Evolutionary conservation across 2,888 invertebrate species (phyloP).

Genomic region (Omphaloscelis lunosa): DNA sequence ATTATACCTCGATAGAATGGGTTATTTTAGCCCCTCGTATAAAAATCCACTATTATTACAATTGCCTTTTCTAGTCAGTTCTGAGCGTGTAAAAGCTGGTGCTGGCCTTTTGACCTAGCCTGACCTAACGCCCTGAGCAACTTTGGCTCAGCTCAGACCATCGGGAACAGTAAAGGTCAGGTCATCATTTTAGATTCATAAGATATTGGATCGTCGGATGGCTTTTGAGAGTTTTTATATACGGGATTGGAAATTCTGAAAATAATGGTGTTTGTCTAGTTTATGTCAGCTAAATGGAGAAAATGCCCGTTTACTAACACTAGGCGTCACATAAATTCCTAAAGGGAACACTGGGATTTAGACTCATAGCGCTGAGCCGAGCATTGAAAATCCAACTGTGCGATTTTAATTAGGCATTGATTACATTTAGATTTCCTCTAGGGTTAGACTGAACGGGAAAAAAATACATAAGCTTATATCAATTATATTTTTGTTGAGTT

Average conservation of each 20-base stretch:
- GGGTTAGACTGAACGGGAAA: too few species aligned
- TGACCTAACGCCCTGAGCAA: slow-evolving; percentile 48
- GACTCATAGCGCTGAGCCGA: background rate
- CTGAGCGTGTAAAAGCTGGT: slow-evolving; percentile 41
- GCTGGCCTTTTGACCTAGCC: slow-evolving; percentile 52
- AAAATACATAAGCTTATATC: too few species aligned
- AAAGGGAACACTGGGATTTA: background rate
- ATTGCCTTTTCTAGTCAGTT: slow-evolving; percentile 33
- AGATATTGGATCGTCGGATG: slow-evolving; percentile 2
- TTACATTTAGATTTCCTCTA: too few species aligned
- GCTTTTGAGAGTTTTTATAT: background rate
- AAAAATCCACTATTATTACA: too few species aligned
- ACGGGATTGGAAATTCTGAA: background rate
- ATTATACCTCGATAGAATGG: too few species aligned
- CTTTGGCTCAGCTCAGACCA: slow-evolving; percentile 36
- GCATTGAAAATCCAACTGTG: too few species aligned
- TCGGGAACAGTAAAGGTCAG: slow-evolving; percentile 44
- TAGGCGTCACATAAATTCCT: background rate
- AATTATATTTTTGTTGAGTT: background rate
- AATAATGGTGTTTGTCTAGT: background rate
- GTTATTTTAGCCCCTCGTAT: too few species aligned
- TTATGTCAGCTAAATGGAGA: background rate
- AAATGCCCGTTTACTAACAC: background rate
- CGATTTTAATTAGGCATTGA: too few species aligned
- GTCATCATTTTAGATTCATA: slow-evolving; percentile 9